A percentile compares a stretch with the other conserved stretches of the same genome.
Conservation (phyloP, 2,888 invertebrate genomes). For the Amaurobius ferox region DNA sequence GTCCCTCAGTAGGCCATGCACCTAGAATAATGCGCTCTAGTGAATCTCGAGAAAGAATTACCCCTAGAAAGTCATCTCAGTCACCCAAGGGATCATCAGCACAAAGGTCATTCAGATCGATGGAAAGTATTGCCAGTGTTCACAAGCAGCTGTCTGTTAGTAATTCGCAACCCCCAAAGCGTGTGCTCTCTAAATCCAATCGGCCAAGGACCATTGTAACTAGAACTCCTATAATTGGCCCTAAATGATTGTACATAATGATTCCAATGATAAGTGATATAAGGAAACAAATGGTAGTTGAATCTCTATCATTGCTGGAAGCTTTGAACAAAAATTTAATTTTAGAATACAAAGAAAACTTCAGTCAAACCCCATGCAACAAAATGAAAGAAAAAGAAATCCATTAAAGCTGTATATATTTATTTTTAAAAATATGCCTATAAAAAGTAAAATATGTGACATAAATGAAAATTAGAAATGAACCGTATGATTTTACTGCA, state of each 20-base stretch:
- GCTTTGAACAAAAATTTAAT: neutral
- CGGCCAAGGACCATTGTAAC: constrained; percentile 36
- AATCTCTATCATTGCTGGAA: neutral
- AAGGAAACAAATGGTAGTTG: neutral
- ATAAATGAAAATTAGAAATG: too few relatives aligned
- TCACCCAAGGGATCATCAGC: constrained; percentile 37
- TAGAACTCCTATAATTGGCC: constrained; percentile 38
- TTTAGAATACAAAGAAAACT: neutral
- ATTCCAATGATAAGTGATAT: neutral
- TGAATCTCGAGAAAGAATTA: constrained; percentile 47
- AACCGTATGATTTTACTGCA: too few relatives aligned
- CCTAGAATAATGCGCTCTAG: constrained; percentile 31
- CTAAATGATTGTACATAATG: constrained; percentile 20
- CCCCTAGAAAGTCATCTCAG: constrained; percentile 39
- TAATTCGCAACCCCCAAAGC: constrained; percentile 20
- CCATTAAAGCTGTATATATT: neutral
- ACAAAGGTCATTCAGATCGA: constrained; percentile 47
- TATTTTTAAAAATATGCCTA: neutral
- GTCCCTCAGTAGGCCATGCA: constrained; percentile 53
- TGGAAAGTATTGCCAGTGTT: constrained; percentile 42
- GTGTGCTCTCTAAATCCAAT: constrained; percentile 31
- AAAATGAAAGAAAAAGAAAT: neutral
- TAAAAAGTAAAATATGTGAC: neutral
- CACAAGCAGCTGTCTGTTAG: constrained; percentile 39
- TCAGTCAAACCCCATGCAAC: neutral